These are phyloP conservation scores for Zygogramma bicolorata DNA, from an alignment of 2,888 invertebrate genomes.

Conservation along the genomic window DNA sequence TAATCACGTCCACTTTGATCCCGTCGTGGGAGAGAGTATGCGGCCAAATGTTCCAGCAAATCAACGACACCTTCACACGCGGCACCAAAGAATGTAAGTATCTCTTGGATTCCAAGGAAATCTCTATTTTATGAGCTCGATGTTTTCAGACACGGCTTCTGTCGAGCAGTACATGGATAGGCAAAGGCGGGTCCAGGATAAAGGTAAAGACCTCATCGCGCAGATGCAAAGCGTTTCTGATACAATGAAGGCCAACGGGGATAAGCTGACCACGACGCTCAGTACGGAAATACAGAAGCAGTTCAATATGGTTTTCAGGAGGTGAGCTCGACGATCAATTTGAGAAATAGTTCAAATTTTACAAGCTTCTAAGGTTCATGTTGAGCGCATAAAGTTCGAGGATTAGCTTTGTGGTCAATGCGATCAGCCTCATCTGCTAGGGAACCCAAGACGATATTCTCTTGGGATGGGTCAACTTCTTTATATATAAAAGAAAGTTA, in stretches of 20 bases:
- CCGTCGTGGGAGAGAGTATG: constrained; percentile 91
- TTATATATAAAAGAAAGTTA: too few relatives aligned
- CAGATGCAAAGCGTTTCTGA: constrained; percentile 66
- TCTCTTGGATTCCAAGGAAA: neutral
- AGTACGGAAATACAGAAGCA: constrained; percentile 63
- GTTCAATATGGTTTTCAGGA: constrained; percentile 60
- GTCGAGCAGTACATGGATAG: constrained; percentile 66
- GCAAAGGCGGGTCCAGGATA: constrained; percentile 64
- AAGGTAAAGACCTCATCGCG: constrained; percentile 63
- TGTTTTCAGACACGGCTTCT: constrained; percentile 63
- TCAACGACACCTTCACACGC: constrained; percentile 87
- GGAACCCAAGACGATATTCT: too few relatives aligned
- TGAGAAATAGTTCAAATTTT: neutral
- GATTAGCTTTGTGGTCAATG: too few relatives aligned
- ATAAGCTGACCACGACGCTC: constrained; percentile 59
- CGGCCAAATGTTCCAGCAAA: constrained; percentile 87
- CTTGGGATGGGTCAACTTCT: too few relatives aligned
- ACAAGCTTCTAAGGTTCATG: too few relatives aligned
- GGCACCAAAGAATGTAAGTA: constrained; percentile 92
- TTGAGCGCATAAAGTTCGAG: too few relatives aligned
- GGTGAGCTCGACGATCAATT: constrained; percentile 55
- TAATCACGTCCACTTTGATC: constrained; percentile 80
- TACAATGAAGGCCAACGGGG: constrained; percentile 61
- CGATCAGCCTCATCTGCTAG: too few relatives aligned
- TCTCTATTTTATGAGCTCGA: neutral